Evolutionary conservation across 23 tunicate genomes (phyloP), one percentile per base, ranked within the genome.

Genomic region (Ciona savignyi): DNA sequence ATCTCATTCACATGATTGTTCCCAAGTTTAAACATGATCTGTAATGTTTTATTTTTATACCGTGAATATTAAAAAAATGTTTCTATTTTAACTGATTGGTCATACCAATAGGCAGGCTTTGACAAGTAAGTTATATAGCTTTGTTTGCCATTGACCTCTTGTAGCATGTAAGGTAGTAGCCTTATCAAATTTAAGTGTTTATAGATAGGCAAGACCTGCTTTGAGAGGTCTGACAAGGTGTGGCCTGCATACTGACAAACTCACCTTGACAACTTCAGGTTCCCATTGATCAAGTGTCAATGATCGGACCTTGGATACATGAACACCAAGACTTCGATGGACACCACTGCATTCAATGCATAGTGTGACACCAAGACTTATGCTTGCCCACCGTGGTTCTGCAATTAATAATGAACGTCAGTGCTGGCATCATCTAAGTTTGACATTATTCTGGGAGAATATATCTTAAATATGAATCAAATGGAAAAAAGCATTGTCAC

Each of bases 341-440:
- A 80, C 86, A 30, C 97, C 97, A 60, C 97, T 91, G 66, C 97
- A 91, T 11, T 84, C 91, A 65, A 91, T 91, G 82, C 97, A 91
- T 27, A 91, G 76, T 0, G 84, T 83, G 25, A 83, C 60, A 4
- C 97, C 97, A 30, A 91, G 87, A 80, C 84, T 91, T 71, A 91
- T 79, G 67, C 91, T 84, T 21, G 97, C 91, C 97, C 97, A 91
- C 19, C 97, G 79, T 29, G 97, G 93, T 19, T 91, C 97, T 91
- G 80, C 1, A 67, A 49, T 9, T 25, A 49, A 63, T 9, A 63
- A 63, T 4, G 22, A 63, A 63, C 15, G 56, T 42, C 15, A n/a
- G n/a, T n/a, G n/a, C n/a, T n/a, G n/a, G n/a, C n/a, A n/a, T n/a
- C n/a, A n/a, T n/a, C n/a, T n/a, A n/a, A n/a, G n/a, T n/a, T n/a